Evolutionary conservation across 2,888 invertebrate genomes (phyloP), one percentile per base, ranked within the genome.

Genomic region (Pristionchus entomophagus): DNA sequence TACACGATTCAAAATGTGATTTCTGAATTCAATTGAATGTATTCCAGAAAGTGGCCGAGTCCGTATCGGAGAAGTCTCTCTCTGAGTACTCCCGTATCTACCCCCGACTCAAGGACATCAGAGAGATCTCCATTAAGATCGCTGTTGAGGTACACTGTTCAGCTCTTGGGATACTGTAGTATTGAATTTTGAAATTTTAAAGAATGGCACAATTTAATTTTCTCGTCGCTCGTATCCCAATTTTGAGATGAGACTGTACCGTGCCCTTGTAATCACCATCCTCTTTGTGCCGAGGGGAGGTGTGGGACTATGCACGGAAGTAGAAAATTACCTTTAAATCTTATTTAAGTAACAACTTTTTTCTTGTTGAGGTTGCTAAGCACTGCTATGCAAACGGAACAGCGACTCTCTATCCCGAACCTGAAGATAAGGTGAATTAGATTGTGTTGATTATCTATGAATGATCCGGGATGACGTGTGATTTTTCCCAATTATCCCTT

Each of bases 81-180:
- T 95, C 95, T 0, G 95, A 95, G 85, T 98, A 98, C 87, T 90
- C 90, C 26, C 96, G 97, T 89, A 95, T 99, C 85, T 99, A 98
- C 94, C 99, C 99, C 32, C 97, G 97, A 0, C 95, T 99, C 22
- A 95, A 95, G 62, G 95, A 95, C 88, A 97, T 99, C 90, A 96
- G 96, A 91, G 95, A 96, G 88, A 97, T 97, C 93, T 98, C 98
- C 0, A 94, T 97, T 85, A 95, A 96, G 93, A 97, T 99, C 92
- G 98, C 84, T 78, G 56, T 88, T 51, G 77, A 88, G 88, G 87
- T 88, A 62, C 89, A 26, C 8, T 26, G 12, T 10, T 73, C 22
- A 22, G 88, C 51, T n/a, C n/a, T n/a, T n/a, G n/a, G n/a, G n/a
- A n/a, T n/a, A n/a, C n/a, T n/a, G n/a, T n/a, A n/a, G n/a, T n/a